Evolutionary conservation across 2,113 vertebrate genomes (phyloP).

Genomic region (Malurus elegans): DNA sequence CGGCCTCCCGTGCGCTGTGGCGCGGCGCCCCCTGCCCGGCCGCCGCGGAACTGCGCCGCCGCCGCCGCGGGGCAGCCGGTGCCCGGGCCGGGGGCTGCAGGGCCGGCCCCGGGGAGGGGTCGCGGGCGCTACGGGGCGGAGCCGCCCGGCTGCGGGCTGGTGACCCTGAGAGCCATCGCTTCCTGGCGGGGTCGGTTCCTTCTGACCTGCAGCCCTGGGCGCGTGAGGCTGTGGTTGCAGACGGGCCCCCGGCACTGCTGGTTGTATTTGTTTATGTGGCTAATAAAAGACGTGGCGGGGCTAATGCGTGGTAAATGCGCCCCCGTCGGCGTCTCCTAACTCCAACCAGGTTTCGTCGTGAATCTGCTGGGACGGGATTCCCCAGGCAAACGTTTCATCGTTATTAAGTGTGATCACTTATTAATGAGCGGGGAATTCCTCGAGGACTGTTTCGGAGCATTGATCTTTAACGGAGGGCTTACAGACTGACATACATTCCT

Average conservation of each 20-base stretch:
- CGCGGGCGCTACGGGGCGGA: neutral
- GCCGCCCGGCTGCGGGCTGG: too few species aligned
- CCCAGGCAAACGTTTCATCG: neutral
- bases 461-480: neutral
- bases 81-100: neutral
- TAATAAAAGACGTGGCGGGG: neutral
- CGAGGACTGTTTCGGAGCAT: neutral
- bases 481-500: neutral
- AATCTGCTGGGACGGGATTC: neutral
- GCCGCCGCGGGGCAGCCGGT: neutral
- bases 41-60: neutral
- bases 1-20: neutral
- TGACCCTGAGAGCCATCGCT: neutral
- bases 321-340: neutral
- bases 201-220: neutral
- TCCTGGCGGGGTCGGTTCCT: too few species aligned
- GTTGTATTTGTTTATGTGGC: neutral
- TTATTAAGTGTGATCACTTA: neutral
- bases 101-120: neutral
- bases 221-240: neutral
- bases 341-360: neutral
- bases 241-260: neutral
- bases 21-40: slow-evolving; percentile 12
- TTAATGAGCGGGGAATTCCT: neutral
- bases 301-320: neutral